phyloP scores from a whole-genome alignment of 2,113 vertebrate species.

The Upupa epops region DNA sequence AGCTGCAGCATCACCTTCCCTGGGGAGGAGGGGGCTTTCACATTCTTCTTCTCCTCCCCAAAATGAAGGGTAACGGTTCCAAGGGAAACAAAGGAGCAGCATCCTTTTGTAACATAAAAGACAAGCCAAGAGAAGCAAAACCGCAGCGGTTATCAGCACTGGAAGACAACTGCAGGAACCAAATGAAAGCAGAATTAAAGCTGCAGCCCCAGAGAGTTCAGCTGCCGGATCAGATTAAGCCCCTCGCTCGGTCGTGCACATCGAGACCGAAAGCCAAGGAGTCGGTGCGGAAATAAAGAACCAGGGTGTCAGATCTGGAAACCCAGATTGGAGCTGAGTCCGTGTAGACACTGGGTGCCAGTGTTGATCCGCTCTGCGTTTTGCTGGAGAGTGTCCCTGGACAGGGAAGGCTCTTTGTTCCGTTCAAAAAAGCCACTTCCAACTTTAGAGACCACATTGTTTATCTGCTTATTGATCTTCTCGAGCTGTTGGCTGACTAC shows the following conservation, averaged over 20 bases:
- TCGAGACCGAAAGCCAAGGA: not conserved
- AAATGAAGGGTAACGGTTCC: not conserved
- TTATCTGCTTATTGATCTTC: slow-evolving; percentile 3
- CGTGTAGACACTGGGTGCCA: slow-evolving; percentile 61
- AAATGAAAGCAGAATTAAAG: not conserved
- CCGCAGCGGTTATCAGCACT: not conserved
- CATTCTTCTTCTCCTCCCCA: not conserved
- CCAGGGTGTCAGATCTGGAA: not conserved
- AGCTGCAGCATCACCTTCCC: slow-evolving; percentile 13
- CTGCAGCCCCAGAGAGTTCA: not conserved
- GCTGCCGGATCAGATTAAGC: not conserved
- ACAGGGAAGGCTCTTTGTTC: not conserved
- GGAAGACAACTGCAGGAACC: not conserved
- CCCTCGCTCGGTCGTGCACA: rapidly evolving
- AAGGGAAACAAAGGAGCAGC: not conserved
- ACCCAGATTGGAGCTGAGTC: not conserved
- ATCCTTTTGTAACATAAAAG: not conserved
- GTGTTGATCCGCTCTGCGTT: slow-evolving; percentile 38
- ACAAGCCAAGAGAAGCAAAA: not conserved
- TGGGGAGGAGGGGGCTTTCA: not conserved
- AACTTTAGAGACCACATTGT: not conserved
- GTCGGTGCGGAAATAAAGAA: not conserved
- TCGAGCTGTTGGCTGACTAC: not conserved
- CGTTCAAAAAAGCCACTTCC: not conserved
- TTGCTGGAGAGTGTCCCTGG: not conserved